Base-by-base conservation (phyloP, 1,140 invertebrate species). In the Rhyacophila brunnea region DNA sequence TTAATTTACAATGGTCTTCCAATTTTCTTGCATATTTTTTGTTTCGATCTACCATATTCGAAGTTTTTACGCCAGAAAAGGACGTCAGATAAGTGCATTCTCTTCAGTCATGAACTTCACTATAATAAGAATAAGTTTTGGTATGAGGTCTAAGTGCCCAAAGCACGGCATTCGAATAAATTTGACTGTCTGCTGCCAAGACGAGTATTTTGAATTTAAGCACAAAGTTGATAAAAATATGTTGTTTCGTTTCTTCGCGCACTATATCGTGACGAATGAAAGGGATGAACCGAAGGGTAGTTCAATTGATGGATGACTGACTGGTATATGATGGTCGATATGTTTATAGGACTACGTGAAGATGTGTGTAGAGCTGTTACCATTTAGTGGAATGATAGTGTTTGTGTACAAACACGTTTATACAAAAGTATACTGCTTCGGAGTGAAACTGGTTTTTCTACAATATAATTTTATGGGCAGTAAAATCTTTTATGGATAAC, bases 331-430 rank as follows among this genome's bases (percentile, higher is more conserved):
- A 9, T 28, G 13, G 46, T 18, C 35, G 55, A 43, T 46, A 40
- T 34, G 55, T 36, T 58, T 38, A 49, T 46, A 49, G 23, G 23
- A 28, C 23, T 28, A 28, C 23, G 61, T 56, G 62, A 59, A 56
- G 62, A 54, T 59, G 57, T 64, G 53, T 59, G 57, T 19, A 40
- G 43, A 28, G 46, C 56, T 23, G 38, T 58, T 53, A 59, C 56
- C 56, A 64, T 64, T 64, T 64, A 59, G 52, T 60, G 53, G 57
- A 59, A 57, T 58, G 53, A 57, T 54, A 36, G 53, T 64, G 58
- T 58, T 60, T 60, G 62, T 64, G 58, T 53, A 53, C 53, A 35
- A 59, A 28, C 38, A 62, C 54, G 40, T 43, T 47, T 44, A 19
- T 18, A n/a, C 42, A 28, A 28, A 28, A 28, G 23, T 28, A 28